phyloP scores from a whole-genome alignment of 2,797 vertebrate genomes.

The Microctenopoma steveboyesi region DNA sequence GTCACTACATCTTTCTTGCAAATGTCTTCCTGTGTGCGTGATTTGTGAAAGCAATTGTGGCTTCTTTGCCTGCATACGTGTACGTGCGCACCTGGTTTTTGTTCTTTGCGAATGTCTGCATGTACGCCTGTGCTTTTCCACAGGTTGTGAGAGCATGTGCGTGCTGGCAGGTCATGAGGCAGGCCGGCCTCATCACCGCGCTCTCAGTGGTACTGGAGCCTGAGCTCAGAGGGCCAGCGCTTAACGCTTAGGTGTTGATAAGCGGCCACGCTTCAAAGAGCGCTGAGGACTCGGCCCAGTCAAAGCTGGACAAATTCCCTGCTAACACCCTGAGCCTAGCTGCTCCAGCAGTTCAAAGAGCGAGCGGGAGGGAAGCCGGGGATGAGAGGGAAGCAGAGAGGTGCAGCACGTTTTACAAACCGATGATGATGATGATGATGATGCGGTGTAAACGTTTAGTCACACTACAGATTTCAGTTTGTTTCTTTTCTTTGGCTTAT shows the following conservation, averaged over 20 bases:
- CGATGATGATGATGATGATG: no score
- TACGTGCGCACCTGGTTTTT: constrained; percentile 2
- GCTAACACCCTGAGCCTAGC: constrained; percentile 79
- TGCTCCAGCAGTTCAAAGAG: constrained; percentile 81
- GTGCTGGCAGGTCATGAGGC: constrained; percentile 52
- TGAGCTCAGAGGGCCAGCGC: constrained; percentile 77
- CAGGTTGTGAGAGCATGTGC: constrained; percentile 20
- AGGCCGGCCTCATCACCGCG: constrained; percentile 42
- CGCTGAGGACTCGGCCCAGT: constrained; percentile 75
- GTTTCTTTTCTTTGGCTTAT: no score
- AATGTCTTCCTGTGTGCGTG: constrained; percentile 72
- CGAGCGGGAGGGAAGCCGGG: constrained; percentile 44
- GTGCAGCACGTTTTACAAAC: constrained; percentile 5
- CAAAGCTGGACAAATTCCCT: constrained; percentile 84
- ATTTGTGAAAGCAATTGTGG: constrained; percentile 54
- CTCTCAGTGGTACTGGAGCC: constrained; percentile 69
- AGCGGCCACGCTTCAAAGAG: constrained; percentile 81
- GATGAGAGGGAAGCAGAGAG: constrained; percentile 36
- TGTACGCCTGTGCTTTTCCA: constrained; percentile 7
- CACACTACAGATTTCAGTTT: no score
- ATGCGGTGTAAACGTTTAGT: neutral
- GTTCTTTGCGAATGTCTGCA: constrained; percentile 12
- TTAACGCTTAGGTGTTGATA: constrained; percentile 82
- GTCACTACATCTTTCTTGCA: constrained; percentile 79
- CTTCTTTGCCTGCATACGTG: constrained; percentile 38